A percentile compares a stretch with the other conserved stretches of the same genome.
Conservation (phyloP, 1,140 invertebrate species). For the Cylas formicarius region DNA sequence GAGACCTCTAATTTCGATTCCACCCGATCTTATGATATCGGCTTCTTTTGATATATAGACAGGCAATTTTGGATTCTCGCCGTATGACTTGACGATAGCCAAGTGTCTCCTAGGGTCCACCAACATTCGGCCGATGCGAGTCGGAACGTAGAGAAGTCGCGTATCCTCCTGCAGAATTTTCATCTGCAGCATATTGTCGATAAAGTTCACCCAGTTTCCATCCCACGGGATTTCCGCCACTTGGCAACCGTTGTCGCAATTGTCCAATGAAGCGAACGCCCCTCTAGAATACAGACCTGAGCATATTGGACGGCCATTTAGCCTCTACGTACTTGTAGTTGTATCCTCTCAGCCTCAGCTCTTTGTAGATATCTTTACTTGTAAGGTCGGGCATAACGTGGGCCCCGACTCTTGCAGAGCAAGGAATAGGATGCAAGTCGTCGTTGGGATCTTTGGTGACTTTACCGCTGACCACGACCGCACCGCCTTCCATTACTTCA, state of each 20-base stretch:
- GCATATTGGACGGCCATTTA: background rate
- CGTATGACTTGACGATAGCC: constrained; percentile 44
- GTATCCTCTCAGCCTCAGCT: constrained; percentile 83
- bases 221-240: constrained; percentile 53
- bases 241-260: constrained; percentile 11
- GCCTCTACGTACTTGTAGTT: constrained; percentile 64
- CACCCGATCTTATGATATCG: constrained; percentile 57
- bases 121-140: constrained; percentile 68
- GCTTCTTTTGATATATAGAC: constrained; percentile 44
- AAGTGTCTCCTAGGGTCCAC: constrained; percentile 70
- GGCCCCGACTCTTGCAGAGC: background rate
- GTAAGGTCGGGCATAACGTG: constrained; percentile 8
- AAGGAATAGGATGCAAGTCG: constrained; percentile 2
- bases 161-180: constrained; percentile 70
- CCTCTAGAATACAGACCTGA: constrained; percentile 6
- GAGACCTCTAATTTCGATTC: constrained; percentile 79
- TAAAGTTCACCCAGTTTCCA: constrained; percentile 84
- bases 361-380: constrained; percentile 83
- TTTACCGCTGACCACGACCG: constrained; percentile 67
- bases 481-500: constrained; percentile 55
- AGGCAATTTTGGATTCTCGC: constrained; percentile 45
- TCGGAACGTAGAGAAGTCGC: constrained; percentile 73
- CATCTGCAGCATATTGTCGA: constrained; percentile 90
- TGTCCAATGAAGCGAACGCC: constrained; percentile 1
- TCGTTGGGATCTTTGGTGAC: background rate